Percentiles rank a stretch among this genome's conserved stretches.
phyloP scores from a whole-genome alignment of 2,888 invertebrate species.

The Lasioglossum pauxillum region DNA sequence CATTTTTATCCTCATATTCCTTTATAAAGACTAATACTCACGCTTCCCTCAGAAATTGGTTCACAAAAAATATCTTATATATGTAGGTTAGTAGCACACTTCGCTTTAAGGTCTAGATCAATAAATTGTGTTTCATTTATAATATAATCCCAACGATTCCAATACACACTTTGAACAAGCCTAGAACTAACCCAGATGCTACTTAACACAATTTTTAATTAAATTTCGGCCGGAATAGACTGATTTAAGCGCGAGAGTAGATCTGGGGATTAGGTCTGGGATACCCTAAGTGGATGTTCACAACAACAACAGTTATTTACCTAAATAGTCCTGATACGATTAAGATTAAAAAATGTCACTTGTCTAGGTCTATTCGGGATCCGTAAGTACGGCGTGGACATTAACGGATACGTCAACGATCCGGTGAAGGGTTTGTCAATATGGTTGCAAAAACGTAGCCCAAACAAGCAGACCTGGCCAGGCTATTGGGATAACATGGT shows the following conservation, averaged over 20 bases:
- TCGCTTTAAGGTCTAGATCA: neutral
- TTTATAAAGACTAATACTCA: neutral
- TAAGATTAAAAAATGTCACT: neutral
- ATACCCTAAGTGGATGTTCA: no score
- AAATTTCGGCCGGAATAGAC: neutral
- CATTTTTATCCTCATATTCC: neutral
- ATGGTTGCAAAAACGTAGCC: constrained; percentile 96
- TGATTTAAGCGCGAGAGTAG: neutral
- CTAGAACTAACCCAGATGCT: no score
- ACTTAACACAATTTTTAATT: neutral
- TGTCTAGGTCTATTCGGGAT: constrained; percentile 92
- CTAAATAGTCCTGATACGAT: neutral
- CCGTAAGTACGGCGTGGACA: constrained; percentile 96
- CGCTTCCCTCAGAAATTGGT: neutral
- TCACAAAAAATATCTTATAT: neutral
- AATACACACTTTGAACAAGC: no score
- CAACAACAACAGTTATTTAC: neutral
- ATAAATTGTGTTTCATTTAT: neutral
- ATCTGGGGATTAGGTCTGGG: neutral
- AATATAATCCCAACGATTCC: neutral
- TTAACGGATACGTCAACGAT: constrained; percentile 96
- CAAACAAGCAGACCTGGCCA: constrained; percentile 97
- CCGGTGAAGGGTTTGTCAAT: constrained; percentile 94
- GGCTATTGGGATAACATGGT: constrained; percentile 98
- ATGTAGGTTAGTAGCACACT: neutral